Evolutionary conservation across 2,888 invertebrate genomes (phyloP), one percentile per base, ranked within the genome.

Genomic region (Poecilobothrus nobilitatus): DNA sequence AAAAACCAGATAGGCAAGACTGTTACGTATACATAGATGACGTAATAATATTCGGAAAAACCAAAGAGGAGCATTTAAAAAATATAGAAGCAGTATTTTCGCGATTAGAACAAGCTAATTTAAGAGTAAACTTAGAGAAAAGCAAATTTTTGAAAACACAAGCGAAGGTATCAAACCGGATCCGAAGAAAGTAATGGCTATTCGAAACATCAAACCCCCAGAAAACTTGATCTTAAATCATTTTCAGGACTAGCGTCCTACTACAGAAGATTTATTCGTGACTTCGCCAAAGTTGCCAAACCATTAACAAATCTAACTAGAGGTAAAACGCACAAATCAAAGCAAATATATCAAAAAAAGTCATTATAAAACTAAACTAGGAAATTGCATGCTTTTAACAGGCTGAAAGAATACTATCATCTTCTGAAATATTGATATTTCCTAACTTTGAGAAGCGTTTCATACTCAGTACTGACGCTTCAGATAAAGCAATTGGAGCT

Each of bases 1-100:
- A 69, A 70, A 33, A 69, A 67, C 12, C 67, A 66, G 18, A 69
- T 71, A 15, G 70, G 70, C 1, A 70, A 69, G 22, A 71, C 70
- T 70, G 70, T 44, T 70, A 67, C 53, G 71, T 71, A 6, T 72
- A 72, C 63, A 73, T 74, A 9, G 72, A 73, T 44, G 73, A 74
- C 64, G 70, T 73, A 1, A 74, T 74, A 10, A 70, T 73, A 21
- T 71, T 71, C 66, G 71, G 70, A 18, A 70, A 68, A 65, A 69
- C 34, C 22, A 65, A 41, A 33, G 61, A 63, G 15, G 68, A 70
- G 20, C 72, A 71, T 63, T 22, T 71, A 4, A 10, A 65, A 65
- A 71, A 71, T 33, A 27, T 72, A 18, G 67, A 10, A 33, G 27
- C 27, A 21, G 20, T 63, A 21, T 63, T 63, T 22, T 9, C 22